A percentile compares a stretch with the other conserved stretches of the same genome.
Conservation (phyloP, 2,113 vertebrate genomes). For the Cyprinodon brontotheroides region DNA sequence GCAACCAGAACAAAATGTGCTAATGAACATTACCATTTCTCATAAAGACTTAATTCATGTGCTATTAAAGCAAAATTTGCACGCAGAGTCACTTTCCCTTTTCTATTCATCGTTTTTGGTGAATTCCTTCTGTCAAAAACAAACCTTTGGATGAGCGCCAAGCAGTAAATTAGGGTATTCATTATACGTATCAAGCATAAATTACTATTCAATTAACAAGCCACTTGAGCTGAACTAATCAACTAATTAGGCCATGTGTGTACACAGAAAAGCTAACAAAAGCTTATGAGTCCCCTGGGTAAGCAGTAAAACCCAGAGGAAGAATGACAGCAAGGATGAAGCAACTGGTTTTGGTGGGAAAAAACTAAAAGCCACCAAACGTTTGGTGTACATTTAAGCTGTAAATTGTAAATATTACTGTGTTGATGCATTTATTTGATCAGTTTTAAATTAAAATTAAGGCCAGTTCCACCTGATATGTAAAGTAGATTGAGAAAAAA, state of each 20-base stretch:
- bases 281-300: constrained; percentile 75
- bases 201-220: constrained; percentile 82
- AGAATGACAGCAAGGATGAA: constrained; percentile 67
- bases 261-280: constrained; percentile 79
- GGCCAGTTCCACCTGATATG: no score
- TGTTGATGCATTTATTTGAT: neutral
- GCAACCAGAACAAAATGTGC: constrained; percentile 7
- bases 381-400: neutral
- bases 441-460: neutral
- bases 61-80: constrained; percentile 48
- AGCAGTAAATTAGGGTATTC: constrained; percentile 72
- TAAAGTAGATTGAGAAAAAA: neutral
- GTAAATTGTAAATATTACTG: neutral
- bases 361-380: neutral
- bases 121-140: constrained; percentile 65
- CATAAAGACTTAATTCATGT: constrained; percentile 43
- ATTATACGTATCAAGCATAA: constrained; percentile 77
- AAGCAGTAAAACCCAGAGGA: constrained; percentile 61
- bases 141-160: constrained; percentile 67
- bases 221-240: constrained; percentile 80
- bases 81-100: constrained; percentile 39
- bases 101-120: constrained; percentile 58
- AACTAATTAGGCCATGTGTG: constrained; percentile 80
- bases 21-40: constrained; percentile 32
- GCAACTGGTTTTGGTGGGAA: constrained; percentile 38